Base-by-base conservation (phyloP, 1,140 invertebrate genomes). In the Ostrea denselamellosa region DNA sequence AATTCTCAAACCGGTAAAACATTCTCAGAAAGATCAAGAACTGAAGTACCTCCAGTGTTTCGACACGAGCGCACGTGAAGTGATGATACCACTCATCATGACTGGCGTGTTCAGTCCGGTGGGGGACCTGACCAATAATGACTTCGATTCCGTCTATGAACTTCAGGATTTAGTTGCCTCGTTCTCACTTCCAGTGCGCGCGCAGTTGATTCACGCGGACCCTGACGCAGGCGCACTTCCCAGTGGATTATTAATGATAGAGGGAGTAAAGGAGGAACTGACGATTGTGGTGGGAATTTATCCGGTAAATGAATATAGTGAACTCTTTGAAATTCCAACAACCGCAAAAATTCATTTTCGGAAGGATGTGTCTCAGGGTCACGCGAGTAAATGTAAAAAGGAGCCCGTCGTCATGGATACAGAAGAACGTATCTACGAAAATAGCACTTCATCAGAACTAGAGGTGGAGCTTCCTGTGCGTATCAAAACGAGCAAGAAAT, bases 21-120 rank as follows among this genome's bases (percentile, higher is more conserved):
- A 53, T 82, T 88, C 88, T 44, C 91, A 91, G 81, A 91, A 91
- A 34, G 93, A 92, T 22, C 91, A 93, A 85, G 93, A 94, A n/a
- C 81, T 94, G 28, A 93, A 93, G 86, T 94, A 94, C 88, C 86
- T 94, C 22, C 93, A 94, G 87, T 94, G 93, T 65, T 93, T 92
- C 86, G 92, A 93, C 83, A 25, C 62, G 68, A 83, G 88, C 0
- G 91, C 90, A 34, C 88, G 88, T 28, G 93, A 94, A 87, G 91
- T 93, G 9, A 94, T 93, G 93, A 91, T 94, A 34, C 93, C 93
- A 22, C 86, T 94, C n/a, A 93, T 93, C 62, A 93, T 93, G 92
- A 91, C 92, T 9, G 93, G 93, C 14, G 91, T 94, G 9, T 94
- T 94, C 89, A 94, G 93, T 90, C 93, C 93, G 9, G 91, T 94